These are phyloP conservation scores for Sarcophaga carnaria DNA, from an alignment of 2,888 invertebrate genomes.

Conservation along the genomic window DNA sequence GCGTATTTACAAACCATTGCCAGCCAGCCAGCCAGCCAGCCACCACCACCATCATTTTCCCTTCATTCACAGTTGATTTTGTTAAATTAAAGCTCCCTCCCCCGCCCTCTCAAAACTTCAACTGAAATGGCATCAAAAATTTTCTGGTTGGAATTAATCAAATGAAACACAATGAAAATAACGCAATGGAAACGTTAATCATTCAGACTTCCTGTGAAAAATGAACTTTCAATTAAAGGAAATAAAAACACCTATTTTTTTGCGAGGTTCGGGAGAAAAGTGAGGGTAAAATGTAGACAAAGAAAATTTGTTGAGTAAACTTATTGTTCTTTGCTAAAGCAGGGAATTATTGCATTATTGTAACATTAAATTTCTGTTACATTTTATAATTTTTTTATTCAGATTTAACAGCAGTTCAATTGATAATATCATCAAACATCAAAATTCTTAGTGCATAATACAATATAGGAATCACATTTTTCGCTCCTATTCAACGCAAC, in stretches of 20 bases:
- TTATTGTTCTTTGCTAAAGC: not conserved
- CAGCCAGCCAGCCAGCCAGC: not conserved
- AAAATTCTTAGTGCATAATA: too few species aligned
- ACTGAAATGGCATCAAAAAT: conserved; percentile 21
- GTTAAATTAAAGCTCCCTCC: not conserved
- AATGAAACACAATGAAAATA: conserved; percentile 27
- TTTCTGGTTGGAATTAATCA: conserved; percentile 15
- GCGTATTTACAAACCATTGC: not conserved
- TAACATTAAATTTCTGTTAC: too few species aligned
- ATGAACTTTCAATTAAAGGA: not conserved
- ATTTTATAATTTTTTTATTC: too few species aligned
- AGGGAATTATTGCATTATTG: too few species aligned
- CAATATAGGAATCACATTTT: too few species aligned
- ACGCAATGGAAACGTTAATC: not conserved
- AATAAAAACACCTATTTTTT: not conserved
- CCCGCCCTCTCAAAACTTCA: too few species aligned
- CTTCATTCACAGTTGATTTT: not conserved
- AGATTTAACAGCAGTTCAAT: too few species aligned
- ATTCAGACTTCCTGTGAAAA: conserved; percentile 11
- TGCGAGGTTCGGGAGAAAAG: not conserved
- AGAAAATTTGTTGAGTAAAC: conserved; percentile 7
- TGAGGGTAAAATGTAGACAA: not conserved
- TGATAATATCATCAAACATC: too few species aligned
- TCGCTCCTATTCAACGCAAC: too few species aligned
- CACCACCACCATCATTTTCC: not conserved